phyloP scores from a whole-genome alignment of 2,113 vertebrate species.

The Poecile atricapillus region DNA sequence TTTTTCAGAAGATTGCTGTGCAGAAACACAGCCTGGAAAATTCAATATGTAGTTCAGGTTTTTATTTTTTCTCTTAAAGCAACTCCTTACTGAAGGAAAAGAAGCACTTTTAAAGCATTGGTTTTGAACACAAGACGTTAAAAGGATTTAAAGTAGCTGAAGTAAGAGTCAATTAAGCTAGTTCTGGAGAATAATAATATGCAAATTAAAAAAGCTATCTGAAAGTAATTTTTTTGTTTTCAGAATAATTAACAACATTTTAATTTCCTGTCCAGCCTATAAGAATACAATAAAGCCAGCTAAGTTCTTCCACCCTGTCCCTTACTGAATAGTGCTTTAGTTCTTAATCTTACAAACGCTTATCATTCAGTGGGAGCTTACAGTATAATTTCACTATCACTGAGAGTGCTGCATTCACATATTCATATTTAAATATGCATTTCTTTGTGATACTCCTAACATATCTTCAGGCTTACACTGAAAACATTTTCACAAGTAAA shows the following conservation, averaged over 20 bases:
- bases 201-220: neutral
- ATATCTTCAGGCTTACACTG: neutral
- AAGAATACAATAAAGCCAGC: neutral
- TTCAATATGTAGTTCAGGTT: conserved; percentile 73
- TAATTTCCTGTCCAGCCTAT: neutral
- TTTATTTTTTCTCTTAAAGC: conserved; percentile 65
- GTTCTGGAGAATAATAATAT: neutral
- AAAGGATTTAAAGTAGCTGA: conserved; percentile 52
- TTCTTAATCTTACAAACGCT: neutral
- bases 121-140: neutral
- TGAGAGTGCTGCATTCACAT: neutral
- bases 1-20: conserved; percentile 77
- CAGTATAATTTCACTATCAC: neutral
- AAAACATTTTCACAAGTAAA: neutral
- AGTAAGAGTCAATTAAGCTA: conserved; percentile 11
- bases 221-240: neutral
- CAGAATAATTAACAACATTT: neutral
- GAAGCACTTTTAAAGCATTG: conserved; percentile 1
- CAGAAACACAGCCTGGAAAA: conserved; percentile 75
- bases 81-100: conserved; percentile 24
- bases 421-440: neutral
- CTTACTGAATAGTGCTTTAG: neutral
- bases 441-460: neutral
- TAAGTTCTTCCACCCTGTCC: neutral
- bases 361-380: neutral